phyloP scores from a whole-genome alignment of 37 sponge, comb jelly and placozoan genomes.

The Mnemiopsis leidyi region DNA sequence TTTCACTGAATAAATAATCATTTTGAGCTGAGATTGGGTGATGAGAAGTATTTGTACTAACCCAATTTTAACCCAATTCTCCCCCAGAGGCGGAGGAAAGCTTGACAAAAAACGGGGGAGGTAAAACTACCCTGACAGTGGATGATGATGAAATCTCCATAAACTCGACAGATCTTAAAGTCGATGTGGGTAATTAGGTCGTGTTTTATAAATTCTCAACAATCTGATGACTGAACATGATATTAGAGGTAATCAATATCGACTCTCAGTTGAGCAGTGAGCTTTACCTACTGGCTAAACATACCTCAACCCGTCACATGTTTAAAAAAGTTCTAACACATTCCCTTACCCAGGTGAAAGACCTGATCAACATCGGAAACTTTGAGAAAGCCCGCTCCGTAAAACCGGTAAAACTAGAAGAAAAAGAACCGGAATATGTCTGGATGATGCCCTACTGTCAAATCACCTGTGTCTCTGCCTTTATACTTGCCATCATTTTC shows the following conservation, averaged over 20 bases:
- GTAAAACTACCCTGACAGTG: background rate
- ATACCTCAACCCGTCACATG: too few relatives aligned
- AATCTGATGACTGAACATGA: too few relatives aligned
- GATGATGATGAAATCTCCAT: background rate
- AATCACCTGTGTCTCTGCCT: background rate
- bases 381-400: background rate
- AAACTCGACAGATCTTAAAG: background rate
- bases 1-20: too few relatives aligned
- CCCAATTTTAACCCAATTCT: background rate
- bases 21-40: too few relatives aligned
- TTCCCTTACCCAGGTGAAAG: slow-evolving; percentile 25
- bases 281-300: too few relatives aligned
- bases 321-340: too few relatives aligned
- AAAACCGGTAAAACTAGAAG: background rate
- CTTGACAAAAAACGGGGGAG: background rate
- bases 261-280: too few relatives aligned
- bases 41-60: too few relatives aligned
- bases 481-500: slow-evolving; percentile 21
- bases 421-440: background rate
- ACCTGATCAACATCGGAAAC: slow-evolving; percentile 7
- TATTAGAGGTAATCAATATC: too few relatives aligned
- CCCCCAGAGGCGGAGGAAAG: background rate
- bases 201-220: background rate
- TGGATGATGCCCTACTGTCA: slow-evolving; percentile 41
- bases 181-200: background rate